These are phyloP conservation scores for Ammodytes dubius DNA, from an alignment of 2,113 vertebrate genomes.

Conservation along the genomic window DNA sequence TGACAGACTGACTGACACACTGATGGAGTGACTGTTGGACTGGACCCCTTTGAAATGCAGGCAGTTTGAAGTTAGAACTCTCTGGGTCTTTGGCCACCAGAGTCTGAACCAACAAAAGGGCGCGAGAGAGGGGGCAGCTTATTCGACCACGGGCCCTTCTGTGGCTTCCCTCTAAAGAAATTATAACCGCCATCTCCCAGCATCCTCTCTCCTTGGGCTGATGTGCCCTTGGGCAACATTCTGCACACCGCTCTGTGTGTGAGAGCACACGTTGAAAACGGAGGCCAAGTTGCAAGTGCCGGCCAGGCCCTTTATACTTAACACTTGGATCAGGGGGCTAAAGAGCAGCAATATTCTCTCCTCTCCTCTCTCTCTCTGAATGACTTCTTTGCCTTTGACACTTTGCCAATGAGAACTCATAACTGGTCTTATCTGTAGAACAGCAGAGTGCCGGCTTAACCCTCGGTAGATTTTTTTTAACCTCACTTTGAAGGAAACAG, in stretches of 20 bases:
- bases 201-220: conserved; percentile 55
- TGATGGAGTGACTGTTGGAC: conserved; percentile 71
- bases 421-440: conserved; percentile 63
- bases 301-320: conserved; percentile 52
- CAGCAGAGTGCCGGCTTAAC: conserved; percentile 48
- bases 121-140: conserved; percentile 58
- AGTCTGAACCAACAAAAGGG: conserved; percentile 68
- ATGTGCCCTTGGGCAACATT: conserved; percentile 68
- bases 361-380: conserved; percentile 18
- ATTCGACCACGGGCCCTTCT: conserved; percentile 64
- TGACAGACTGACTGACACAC: conserved; percentile 69
- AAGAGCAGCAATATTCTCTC: conserved; percentile 65
- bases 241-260: conserved; percentile 50
- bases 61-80: conserved; percentile 75
- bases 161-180: conserved; percentile 69
- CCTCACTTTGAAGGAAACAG: conserved; percentile 53
- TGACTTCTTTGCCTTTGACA: conserved; percentile 47
- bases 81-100: conserved; percentile 72
- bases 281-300: conserved; percentile 54
- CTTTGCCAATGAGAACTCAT: conserved; percentile 55
- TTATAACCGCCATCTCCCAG: conserved; percentile 60
- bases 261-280: conserved; percentile 58
- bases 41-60: conserved; percentile 76
- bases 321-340: conserved; percentile 51
- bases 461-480: conserved; percentile 46